Evolutionary conservation across 2,113 vertebrate genomes (phyloP).

Genomic region (Pipa parva): DNA sequence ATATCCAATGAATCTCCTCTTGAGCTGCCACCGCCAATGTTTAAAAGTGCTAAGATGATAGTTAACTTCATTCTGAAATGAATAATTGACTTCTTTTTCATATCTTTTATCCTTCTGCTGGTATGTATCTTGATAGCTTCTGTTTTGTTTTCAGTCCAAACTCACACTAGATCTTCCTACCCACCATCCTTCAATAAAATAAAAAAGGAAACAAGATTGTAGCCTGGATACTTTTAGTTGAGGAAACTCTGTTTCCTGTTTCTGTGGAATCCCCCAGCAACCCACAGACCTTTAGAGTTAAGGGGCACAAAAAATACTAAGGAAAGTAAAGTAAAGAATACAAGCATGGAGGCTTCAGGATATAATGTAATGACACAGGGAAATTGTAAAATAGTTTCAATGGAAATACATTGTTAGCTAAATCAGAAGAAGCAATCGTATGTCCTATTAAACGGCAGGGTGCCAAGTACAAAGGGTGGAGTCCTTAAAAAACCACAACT

Average conservation of each 20-base stretch:
- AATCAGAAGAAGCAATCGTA: neutral
- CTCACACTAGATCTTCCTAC: conserved; percentile 32
- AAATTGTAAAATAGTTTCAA: conserved; percentile 50
- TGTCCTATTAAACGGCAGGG: neutral
- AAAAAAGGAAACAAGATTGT: conserved; percentile 68
- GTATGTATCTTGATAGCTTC: conserved; percentile 14
- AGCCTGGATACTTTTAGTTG: conserved; percentile 47
- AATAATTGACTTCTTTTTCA: conserved; percentile 24
- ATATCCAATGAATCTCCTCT: conserved; percentile 27
- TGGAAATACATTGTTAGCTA: conserved; percentile 34
- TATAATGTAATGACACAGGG: conserved; percentile 45
- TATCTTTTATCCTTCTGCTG: neutral
- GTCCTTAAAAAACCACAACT: no score
- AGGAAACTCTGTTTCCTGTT: conserved; percentile 70
- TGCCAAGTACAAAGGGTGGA: neutral
- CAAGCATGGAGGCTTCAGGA: conserved; percentile 45
- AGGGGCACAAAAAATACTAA: conserved; percentile 41
- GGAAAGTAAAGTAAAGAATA: conserved; percentile 43
- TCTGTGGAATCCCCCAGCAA: conserved; percentile 52
- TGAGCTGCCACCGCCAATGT: conserved; percentile 40
- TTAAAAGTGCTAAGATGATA: conserved; percentile 49
- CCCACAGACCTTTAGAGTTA: conserved; percentile 51
- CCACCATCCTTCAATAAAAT: conserved; percentile 45
- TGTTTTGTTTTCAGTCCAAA: conserved; percentile 44
- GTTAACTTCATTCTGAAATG: conserved; percentile 47